Base-by-base conservation (phyloP, 1,140 invertebrate species). In the Schmidtea mediterranea region DNA sequence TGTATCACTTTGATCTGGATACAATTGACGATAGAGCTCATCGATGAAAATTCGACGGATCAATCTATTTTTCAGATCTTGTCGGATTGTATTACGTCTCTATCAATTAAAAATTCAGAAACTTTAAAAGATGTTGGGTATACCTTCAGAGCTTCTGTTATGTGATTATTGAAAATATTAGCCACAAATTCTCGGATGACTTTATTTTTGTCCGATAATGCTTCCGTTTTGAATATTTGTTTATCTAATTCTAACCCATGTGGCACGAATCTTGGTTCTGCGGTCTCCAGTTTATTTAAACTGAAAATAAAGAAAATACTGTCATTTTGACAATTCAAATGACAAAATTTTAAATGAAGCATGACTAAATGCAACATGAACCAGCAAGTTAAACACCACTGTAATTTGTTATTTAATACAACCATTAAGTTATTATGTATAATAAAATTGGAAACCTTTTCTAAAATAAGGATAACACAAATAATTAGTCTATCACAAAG, bases 141-240 rank as follows among this genome's bases (percentile, higher is more conserved):
- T 2, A 69, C 68, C 55, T 92, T 94, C 41, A 82, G 73, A 0
- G 86, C 87, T 68, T 94, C 87, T 15, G 82, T 79, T 57, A 94
- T 90, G 58, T 87, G 87, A 59, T 86, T 84, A 61, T 94, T 86
- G 67, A 95, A 94, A 54, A 94, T 89, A 56, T 80, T 86, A 52
- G 78, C 79, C 18, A 95, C 76, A 68, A 86, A 94, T 57, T 79
- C 82, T 43, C 79, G 73, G 22, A 95, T 67, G 13, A 90, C 82
- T 68, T 92, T 16, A 24, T 45, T 45, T 21, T 45, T 45, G 19
- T 45, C 43, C 9, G 43, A 45, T 15, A 45, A 21, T 2, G 23
- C 21, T 24, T 45, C 43, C 19, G 43, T 13, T 22, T 21, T 15
- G 23, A 45, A 45, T 3, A 45, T 45, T 21, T 45, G 43, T 24